Evolutionary conservation across 2,888 invertebrate species (phyloP), one percentile per base, ranked within the genome.

Genomic region (Busseola fusca): DNA sequence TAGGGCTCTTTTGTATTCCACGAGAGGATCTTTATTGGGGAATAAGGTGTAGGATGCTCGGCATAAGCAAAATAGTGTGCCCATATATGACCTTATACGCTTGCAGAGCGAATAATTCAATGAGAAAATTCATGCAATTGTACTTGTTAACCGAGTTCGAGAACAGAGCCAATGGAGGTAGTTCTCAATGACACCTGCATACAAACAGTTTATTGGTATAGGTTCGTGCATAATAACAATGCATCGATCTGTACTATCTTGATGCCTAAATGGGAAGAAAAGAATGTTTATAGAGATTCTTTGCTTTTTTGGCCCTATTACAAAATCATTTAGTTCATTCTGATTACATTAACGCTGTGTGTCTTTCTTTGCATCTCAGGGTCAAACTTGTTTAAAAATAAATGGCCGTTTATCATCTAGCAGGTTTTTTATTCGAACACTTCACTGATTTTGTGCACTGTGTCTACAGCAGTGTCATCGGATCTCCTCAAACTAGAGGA

Each of bases 1-100:
- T 90, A 88, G 84, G 83, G 86, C 89, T 87, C 88, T 90, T 93
- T 91, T 92, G 92, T 93, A 92, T 92, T 93, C 91, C 91, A 90
- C 86, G 87, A 83, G 85, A 82, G 81, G 80, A 81, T 83, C 88
- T 89, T 88, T 87, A 87, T 89, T 89, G 85, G 88, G 84, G 84
- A 82, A 85, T 88, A 88, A 87, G 86, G 87, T 87, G 87, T 87
- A 83, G 83, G 82, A 84, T 79, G 80, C 84, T 80, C 74, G 66
- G 80, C 77, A 83, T 84, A 86, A 87, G 85, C 80, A 81, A 84
- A 85, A 83, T 86, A 83, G 80, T 80, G 80, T 79, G 82, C 74
- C 85, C 87, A 81, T 87, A 87, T 87, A 85, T 67, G 86, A 75
- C 77, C 83, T 83, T 85, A 86, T 84, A 75, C 71, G 80, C 77